Evolutionary conservation across 2,797 vertebrate species (phyloP).

Genomic region (Nothura maculosa): DNA sequence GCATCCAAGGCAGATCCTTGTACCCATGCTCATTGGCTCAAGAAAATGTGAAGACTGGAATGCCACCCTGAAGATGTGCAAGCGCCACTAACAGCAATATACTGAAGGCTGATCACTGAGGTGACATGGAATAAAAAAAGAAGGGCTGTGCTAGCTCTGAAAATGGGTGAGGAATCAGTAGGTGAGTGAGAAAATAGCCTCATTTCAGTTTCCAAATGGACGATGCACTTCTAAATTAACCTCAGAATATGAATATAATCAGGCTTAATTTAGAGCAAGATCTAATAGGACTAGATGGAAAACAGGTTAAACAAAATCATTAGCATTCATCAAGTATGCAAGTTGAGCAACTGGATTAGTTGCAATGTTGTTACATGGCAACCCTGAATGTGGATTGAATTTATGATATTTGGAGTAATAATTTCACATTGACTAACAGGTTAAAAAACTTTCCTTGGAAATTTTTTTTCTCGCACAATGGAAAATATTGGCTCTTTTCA

Average conservation of each 20-base stretch:
- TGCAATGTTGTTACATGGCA: not conserved
- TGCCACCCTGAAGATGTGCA: not conserved
- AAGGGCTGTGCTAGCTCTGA: not conserved
- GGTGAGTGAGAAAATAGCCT: not conserved
- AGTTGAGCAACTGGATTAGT: not conserved
- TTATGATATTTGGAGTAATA: not conserved
- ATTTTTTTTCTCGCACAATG: not conserved
- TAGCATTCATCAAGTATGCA: not conserved
- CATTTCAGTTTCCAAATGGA: slow-evolving; percentile 2
- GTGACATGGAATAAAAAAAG: not conserved
- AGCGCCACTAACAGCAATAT: accelerated
- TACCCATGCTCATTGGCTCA: not conserved
- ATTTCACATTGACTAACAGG: not conserved
- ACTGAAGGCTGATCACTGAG: not conserved
- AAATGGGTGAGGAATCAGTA: not conserved
- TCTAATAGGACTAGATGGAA: slow-evolving; percentile 20
- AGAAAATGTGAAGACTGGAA: not conserved
- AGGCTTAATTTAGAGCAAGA: not conserved
- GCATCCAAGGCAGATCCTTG: not conserved
- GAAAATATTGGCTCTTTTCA: not conserved
- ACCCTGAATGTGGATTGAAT: not conserved
- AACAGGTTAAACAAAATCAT: slow-evolving; percentile 16
- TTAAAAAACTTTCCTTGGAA: slow-evolving; percentile 21
- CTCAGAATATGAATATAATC: not conserved
- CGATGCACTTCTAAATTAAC: not conserved